phyloP scores from a whole-genome alignment of 2,888 invertebrate genomes.

The Drosophila birchii region DNA sequence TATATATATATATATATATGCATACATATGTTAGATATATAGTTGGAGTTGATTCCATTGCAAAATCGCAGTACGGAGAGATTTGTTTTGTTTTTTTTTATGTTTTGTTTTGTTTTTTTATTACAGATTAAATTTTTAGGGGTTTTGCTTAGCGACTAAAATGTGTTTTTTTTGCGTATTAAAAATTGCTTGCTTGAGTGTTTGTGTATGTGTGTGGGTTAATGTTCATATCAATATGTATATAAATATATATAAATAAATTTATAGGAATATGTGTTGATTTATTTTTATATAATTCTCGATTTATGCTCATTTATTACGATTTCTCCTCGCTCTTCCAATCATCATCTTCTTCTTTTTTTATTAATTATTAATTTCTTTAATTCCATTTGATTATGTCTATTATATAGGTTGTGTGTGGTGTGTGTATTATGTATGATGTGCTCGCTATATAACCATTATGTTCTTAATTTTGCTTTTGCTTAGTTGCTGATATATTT shows the following conservation, averaged over 20 bases:
- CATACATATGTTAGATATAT: constrained; percentile 37
- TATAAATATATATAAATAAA: constrained; percentile 78
- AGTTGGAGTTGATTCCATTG: constrained; percentile 41
- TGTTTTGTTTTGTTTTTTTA: constrained; percentile 12
- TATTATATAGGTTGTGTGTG: constrained; percentile 35
- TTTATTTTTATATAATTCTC: constrained; percentile 53
- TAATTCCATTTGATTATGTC: constrained; percentile 62
- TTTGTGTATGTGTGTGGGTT: constrained; percentile 28
- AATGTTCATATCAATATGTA: constrained; percentile 53
- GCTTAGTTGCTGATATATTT: constrained; percentile 57
- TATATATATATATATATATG: constrained; percentile 34
- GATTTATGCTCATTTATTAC: constrained; percentile 19
- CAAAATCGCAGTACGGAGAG: constrained; percentile 30
- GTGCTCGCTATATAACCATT: constrained; percentile 35
- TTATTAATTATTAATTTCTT: neutral
- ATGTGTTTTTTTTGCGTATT: constrained; percentile 54
- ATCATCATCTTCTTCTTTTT: constrained; percentile 46
- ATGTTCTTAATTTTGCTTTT: constrained; percentile 26
- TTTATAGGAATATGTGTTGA: constrained; percentile 78
- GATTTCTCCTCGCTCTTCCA: constrained; percentile 29
- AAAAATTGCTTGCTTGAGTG: constrained; percentile 72
- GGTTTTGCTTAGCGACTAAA: constrained; percentile 33
- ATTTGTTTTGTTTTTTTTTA: constrained; percentile 16
- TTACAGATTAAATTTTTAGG: constrained; percentile 43
- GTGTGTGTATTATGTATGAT: constrained; percentile 41